Conservation (phyloP, 2,797 vertebrate species). For the Centropyge bicolor region DNA sequence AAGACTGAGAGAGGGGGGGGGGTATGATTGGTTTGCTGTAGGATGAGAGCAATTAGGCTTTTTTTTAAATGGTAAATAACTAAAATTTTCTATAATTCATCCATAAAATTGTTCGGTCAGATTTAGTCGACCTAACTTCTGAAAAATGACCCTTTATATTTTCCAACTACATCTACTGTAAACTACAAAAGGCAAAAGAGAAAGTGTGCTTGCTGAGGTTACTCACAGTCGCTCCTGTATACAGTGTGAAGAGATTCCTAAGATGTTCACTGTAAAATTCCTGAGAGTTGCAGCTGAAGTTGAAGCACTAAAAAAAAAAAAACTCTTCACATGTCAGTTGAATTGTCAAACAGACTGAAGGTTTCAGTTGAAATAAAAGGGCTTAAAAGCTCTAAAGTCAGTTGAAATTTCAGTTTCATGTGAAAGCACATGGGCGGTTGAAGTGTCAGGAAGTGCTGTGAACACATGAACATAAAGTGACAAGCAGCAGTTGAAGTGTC, state of each 20-base stretch:
- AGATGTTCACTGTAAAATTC: neutral
- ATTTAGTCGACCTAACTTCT: neutral
- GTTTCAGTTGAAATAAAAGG: neutral
- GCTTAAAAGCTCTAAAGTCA: neutral
- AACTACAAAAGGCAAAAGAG: too few relatives aligned
- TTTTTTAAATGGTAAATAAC: neutral
- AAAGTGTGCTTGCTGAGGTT: neutral
- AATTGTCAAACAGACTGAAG: neutral
- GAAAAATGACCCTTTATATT: too few relatives aligned
- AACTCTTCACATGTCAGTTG: too few relatives aligned
- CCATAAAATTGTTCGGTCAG: neutral
- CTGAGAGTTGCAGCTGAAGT: too few relatives aligned
- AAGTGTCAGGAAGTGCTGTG: neutral
- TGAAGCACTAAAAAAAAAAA: neutral
- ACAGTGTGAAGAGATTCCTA: neutral
- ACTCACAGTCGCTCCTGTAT: neutral
- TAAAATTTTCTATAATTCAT: neutral
- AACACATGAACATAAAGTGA: neutral
- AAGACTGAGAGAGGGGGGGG: too few relatives aligned
- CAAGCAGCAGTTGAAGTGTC: too few relatives aligned
- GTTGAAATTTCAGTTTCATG: neutral
- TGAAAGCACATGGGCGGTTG: neutral
- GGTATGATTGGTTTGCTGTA: too few relatives aligned
- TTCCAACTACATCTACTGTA: too few relatives aligned
- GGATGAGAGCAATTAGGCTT: too few relatives aligned